A percentile compares a stretch with the other conserved stretches of the same genome.
Evolutionary conservation across 2,797 vertebrate genomes (phyloP).

Genomic region (Halcyon smyrnensis): DNA sequence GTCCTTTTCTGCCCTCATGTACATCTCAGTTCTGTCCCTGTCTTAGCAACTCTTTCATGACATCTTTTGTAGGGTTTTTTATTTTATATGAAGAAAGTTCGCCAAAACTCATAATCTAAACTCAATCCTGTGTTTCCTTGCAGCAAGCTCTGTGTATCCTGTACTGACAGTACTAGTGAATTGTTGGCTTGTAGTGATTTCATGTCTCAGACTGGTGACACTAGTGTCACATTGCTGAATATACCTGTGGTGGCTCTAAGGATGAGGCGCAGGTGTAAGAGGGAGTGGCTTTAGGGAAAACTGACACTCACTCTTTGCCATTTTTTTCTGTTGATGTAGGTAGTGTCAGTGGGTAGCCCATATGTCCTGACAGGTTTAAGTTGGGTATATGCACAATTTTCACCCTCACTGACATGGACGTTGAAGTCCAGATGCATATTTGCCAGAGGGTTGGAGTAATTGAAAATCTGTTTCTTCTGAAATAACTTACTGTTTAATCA

Average conservation of each 20-base stretch:
- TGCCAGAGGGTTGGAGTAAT: background rate
- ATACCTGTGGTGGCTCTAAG: background rate
- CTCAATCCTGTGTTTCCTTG: background rate
- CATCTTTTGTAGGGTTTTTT: background rate
- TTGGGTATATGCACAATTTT: background rate
- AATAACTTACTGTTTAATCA: background rate
- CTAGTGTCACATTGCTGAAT: background rate
- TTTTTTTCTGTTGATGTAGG: background rate
- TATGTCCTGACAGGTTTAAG: background rate
- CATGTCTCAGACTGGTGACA: background rate
- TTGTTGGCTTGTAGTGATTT: background rate
- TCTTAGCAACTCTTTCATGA: background rate
- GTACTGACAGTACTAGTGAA: background rate
- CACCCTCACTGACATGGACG: background rate
- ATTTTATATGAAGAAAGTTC: background rate
- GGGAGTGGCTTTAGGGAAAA: background rate
- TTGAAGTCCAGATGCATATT: background rate
- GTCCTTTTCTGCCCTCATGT: background rate
- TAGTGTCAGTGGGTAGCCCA: background rate
- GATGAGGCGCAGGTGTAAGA: background rate
- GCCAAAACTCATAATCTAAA: background rate
- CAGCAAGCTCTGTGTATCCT: background rate
- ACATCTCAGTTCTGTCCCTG: background rate
- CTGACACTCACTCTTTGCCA: rapidly evolving
- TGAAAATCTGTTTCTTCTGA: background rate